Base-by-base conservation (phyloP, 2,113 vertebrate species). In the Sander lucioperca region DNA sequence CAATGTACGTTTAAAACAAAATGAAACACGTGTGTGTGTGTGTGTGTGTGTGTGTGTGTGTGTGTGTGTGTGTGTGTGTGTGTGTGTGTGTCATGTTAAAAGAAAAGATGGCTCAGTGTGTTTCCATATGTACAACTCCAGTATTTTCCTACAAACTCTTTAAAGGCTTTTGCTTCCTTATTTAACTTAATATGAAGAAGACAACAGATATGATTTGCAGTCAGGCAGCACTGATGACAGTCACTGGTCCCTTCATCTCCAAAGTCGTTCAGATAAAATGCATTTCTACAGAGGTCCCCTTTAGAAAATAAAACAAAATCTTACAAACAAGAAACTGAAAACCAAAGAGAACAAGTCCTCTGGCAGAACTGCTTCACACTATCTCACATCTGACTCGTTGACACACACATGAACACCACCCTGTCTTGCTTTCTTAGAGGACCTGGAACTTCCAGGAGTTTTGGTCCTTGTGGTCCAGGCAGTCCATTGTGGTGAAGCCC, bases 371-470 rank as follows among this genome's bases (percentile, higher is more conserved):
- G 77, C 77, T 33, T 84, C 79, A 59, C 74, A 1, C 78, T 87
- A 82, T 81, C 77, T 82, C 61, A 70, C 56, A 39, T 7, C 6
- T 50, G 69, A 80, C 77, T 69, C n/a, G 21, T 4, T 53, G 79
- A 83, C 61, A 65, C 80, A 27, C 6, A 33, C 54, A 54, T 30
- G 13, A 57, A 53, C 62, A 16, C 18, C 73, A 30, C 39, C 4
- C 21, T 39, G 27, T 51, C 59, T 30, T 4, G 2, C 75, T 73
- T 36, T 70, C 83, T 43, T 96, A 97, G 92, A 97, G 95, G 76
- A 97, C 96, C 92, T 97, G 96, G 93, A 97, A 97, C 82, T 97
- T 96, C 96, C 96, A 96, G 83, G 96, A 96, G 91, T 95, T 96
- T 70, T 96, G 96, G 65, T 96, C 96, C 88, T 96, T 97, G 93